These are phyloP conservation scores for Mus spretus DNA, from an alignment of 2,797 vertebrate genomes.

Conservation along the genomic window DNA sequence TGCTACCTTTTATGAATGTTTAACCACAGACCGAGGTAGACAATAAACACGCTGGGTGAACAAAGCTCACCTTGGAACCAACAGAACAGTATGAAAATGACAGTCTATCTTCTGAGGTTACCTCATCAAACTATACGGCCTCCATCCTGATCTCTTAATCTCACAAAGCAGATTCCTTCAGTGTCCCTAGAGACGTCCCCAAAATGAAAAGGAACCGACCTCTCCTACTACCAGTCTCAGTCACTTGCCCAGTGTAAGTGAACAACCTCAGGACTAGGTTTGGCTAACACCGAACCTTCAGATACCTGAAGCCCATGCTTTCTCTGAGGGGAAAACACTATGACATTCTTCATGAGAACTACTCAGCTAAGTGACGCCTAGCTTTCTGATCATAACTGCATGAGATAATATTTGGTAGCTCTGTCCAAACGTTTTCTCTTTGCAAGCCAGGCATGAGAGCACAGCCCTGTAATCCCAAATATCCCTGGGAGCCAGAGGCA, in stretches of 20 bases:
- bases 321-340: background rate
- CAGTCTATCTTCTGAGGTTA: background rate
- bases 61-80: background rate
- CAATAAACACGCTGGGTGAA: constrained; percentile 12
- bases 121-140: background rate
- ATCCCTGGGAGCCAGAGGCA: background rate
- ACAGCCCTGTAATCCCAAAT: background rate
- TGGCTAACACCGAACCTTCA: background rate
- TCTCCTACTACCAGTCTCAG: background rate
- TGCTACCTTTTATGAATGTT: constrained; percentile 31
- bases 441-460: background rate
- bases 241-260: background rate
- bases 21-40: constrained; percentile 35
- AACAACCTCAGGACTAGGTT: background rate
- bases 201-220: background rate
- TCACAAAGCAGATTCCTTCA: constrained; percentile 10
- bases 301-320: background rate
- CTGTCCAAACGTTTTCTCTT: background rate
- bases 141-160: background rate
- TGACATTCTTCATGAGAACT: background rate
- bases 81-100: background rate
- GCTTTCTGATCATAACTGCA: background rate
- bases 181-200: background rate
- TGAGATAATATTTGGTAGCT: constrained; percentile 25
- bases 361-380: constrained; percentile 23